A percentile compares a stretch with the other conserved stretches of the same genome.
Conservation (phyloP, 2,797 vertebrate genomes). For the Spondyliosoma cantharus region DNA sequence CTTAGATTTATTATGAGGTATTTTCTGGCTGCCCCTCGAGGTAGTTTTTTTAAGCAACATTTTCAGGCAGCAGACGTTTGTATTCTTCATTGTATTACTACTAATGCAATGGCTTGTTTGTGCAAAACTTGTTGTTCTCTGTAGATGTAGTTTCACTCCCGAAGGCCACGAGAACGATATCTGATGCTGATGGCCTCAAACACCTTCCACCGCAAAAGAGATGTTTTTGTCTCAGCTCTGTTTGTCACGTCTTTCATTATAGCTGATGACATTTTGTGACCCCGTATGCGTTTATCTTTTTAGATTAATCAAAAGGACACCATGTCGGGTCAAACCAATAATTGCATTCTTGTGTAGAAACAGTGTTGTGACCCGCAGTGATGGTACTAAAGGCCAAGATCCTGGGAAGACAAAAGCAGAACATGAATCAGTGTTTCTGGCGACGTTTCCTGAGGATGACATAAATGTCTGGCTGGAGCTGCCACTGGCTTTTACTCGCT, state of each 20-base stretch:
- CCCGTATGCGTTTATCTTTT: slow-evolving; percentile 18
- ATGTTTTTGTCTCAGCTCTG: slow-evolving; percentile 12
- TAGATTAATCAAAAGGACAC: slow-evolving; percentile 34
- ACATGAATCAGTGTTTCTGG: slow-evolving; percentile 42
- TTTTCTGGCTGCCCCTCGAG: background rate
- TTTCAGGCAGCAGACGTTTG: background rate
- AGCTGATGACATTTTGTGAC: slow-evolving; percentile 23
- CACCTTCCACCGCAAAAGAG: slow-evolving; percentile 11
- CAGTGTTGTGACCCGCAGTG: slow-evolving; percentile 15
- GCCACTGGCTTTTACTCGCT: slow-evolving; percentile 36
- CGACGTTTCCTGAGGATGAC: slow-evolving; percentile 50
- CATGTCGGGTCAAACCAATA: slow-evolving; percentile 31
- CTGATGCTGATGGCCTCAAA: slow-evolving; percentile 14
- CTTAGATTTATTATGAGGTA: background rate
- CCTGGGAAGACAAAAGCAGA: slow-evolving; percentile 31
- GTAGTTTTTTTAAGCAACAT: background rate
- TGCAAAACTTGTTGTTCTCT: background rate
- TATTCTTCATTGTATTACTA: background rate
- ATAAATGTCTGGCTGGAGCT: slow-evolving; percentile 46
- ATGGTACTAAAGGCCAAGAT: slow-evolving; percentile 31
- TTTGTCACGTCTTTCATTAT: slow-evolving; percentile 27
- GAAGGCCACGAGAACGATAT: slow-evolving; percentile 9
- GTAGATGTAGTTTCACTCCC: background rate
- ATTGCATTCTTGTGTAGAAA: slow-evolving; percentile 20
- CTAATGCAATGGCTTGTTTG: background rate